Evolutionary conservation across 2,797 vertebrate species (phyloP).

Genomic region (Dryobates pubescens): DNA sequence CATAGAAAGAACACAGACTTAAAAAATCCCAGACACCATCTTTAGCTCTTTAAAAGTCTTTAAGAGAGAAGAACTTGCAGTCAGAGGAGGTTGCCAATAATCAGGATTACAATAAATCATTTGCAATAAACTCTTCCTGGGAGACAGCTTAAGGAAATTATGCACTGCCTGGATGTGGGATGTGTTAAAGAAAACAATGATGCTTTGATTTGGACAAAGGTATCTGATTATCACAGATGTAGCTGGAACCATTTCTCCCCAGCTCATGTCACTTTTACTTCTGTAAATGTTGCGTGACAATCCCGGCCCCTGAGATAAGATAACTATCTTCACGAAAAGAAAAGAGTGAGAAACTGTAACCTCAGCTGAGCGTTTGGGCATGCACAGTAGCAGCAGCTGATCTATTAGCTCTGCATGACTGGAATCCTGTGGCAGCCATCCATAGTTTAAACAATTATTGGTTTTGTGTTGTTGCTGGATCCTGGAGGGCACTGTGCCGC

Average conservation of each 20-base stretch:
- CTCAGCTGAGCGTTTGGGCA: constrained; percentile 41
- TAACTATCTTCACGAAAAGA: not conserved
- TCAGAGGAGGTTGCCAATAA: not conserved
- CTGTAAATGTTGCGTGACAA: constrained; percentile 79
- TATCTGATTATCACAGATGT: constrained; percentile 31
- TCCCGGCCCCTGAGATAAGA: constrained; percentile 6
- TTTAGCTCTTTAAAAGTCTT: not conserved
- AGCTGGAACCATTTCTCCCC: constrained; percentile 47
- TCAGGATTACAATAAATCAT: constrained; percentile 14
- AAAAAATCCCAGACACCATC: not conserved
- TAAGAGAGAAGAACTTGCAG: not conserved
- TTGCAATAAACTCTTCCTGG: not conserved
- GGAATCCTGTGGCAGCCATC: constrained; percentile 29
- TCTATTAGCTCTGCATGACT: constrained; percentile 74
- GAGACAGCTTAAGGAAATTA: constrained; percentile 24
- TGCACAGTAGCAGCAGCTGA: constrained; percentile 58
- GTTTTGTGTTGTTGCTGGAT: constrained; percentile 30
- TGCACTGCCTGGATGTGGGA: not conserved
- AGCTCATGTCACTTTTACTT: constrained; percentile 8
- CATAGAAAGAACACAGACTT: not conserved
- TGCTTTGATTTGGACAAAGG: constrained; percentile 40
- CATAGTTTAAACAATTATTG: not conserved
- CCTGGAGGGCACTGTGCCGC: not conserved
- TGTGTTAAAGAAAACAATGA: constrained; percentile 37
- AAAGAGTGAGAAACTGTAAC: constrained; percentile 49